A percentile compares a stretch with the other conserved stretches of the same genome.
phyloP scores from a whole-genome alignment of 2,888 invertebrate genomes.

The Heliconius cydno region DNA sequence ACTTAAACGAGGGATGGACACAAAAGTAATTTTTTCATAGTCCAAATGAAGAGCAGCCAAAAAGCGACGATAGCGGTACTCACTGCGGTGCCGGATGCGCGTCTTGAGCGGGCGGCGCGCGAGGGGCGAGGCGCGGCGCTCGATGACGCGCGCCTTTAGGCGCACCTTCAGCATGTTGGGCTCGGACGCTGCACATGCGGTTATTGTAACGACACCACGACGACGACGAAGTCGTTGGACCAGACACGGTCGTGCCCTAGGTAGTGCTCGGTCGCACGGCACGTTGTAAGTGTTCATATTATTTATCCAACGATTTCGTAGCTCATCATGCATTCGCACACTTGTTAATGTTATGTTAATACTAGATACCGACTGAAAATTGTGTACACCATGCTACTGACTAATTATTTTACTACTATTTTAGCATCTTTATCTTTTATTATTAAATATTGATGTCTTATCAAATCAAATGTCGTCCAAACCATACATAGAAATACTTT shows the following conservation, averaged over 20 bases:
- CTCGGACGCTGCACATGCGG: constrained; percentile 91
- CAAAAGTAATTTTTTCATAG: not conserved
- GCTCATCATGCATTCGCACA: constrained; percentile 1
- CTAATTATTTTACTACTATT: not conserved
- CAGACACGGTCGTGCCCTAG: not conserved
- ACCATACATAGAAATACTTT: not conserved
- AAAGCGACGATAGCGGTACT: constrained; percentile 59
- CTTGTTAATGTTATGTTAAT: constrained; percentile 24
- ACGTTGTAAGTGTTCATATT: not conserved
- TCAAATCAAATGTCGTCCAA: not conserved
- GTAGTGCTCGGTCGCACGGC: not conserved
- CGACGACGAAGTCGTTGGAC: constrained; percentile 16
- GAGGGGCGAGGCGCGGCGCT: constrained; percentile 96
- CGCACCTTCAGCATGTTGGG: constrained; percentile 97
- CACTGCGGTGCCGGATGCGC: constrained; percentile 86
- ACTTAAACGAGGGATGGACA: not conserved
- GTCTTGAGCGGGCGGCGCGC: constrained; percentile 90
- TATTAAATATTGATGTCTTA: not conserved
- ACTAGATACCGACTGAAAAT: constrained; percentile 5
- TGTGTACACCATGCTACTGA: constrained; percentile 23
- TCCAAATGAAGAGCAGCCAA: no score
- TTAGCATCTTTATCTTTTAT: not conserved
- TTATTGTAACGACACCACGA: constrained; percentile 46
- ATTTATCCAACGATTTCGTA: constrained; percentile 15
- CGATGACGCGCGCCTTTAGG: constrained; percentile 97